Evolutionary conservation across 2,888 invertebrate species (phyloP).

Genomic region (Spilosoma lubricipeda): DNA sequence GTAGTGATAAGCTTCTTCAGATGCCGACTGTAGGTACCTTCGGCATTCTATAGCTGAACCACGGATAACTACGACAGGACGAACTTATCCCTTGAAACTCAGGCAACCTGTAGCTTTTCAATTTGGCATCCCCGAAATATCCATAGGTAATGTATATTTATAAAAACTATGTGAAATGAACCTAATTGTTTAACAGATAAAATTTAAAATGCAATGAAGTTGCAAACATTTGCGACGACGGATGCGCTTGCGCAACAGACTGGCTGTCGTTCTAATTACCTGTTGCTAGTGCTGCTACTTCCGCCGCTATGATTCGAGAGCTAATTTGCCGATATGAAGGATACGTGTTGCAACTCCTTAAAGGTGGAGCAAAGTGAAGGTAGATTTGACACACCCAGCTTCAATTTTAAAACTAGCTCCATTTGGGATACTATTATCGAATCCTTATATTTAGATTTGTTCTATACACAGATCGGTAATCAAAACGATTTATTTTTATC

Average conservation of each 20-base stretch:
- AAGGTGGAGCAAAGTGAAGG: slow-evolving; percentile 19
- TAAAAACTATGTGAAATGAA: background rate
- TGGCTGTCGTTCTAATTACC: slow-evolving; percentile 52
- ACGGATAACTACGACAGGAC: background rate
- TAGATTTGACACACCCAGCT: slow-evolving; percentile 19
- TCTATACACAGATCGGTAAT: no score
- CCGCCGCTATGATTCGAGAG: slow-evolving; percentile 44
- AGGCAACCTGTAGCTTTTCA: no score
- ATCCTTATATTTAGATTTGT: background rate
- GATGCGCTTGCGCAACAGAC: slow-evolving; percentile 59
- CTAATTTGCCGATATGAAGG: slow-evolving; percentile 35
- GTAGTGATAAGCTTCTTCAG: background rate
- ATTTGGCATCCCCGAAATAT: no score
- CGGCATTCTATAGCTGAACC: background rate
- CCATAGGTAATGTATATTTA: no score
- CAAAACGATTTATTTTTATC: no score
- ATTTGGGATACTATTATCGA: background rate
- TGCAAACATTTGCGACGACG: slow-evolving; percentile 34
- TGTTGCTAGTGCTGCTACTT: slow-evolving; percentile 35
- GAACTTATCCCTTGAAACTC: background rate
- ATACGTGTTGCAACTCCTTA: slow-evolving; percentile 22
- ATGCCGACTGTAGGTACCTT: background rate
- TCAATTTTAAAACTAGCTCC: background rate
- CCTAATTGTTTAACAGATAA: background rate
- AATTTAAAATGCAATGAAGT: slow-evolving; percentile 12